Evolutionary conservation across 2,113 vertebrate species (phyloP).

Genomic region (Pedetes capensis): DNA sequence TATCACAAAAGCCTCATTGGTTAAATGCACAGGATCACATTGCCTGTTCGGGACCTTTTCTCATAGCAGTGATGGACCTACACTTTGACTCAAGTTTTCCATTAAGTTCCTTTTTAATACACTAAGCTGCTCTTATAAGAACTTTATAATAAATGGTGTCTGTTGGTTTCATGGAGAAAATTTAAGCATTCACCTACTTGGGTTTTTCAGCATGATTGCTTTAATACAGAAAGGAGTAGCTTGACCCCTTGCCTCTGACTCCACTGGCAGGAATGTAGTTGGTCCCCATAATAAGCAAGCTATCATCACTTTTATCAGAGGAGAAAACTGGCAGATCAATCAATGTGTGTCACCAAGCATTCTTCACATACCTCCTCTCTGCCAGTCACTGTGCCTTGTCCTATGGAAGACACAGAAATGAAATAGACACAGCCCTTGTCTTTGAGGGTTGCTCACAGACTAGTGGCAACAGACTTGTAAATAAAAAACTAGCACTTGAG

Average conservation of each 20-base stretch:
- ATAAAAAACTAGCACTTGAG: not conserved
- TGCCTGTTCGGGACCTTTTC: not conserved
- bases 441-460: not conserved
- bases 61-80: not conserved
- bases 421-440: conserved; percentile 6
- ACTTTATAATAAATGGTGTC: conserved; percentile 12
- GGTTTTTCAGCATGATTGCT: conserved; percentile 16
- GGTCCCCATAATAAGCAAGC: conserved; percentile 12
- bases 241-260: not conserved
- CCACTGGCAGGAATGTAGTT: not conserved
- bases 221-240: not conserved
- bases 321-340: not conserved
- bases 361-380: not conserved
- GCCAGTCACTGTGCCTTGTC: not conserved
- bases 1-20: not conserved
- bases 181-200: conserved; percentile 31
- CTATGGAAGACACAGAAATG: not conserved
- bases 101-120: not conserved
- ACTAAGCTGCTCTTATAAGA: conserved; percentile 15
- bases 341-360: not conserved
- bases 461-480: conserved; percentile 15
- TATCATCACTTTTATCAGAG: not conserved
- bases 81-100: not conserved
- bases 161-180: conserved; percentile 7
- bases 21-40: not conserved